phyloP scores from a whole-genome alignment of 2,888 invertebrate species.

The Furcula furcula region DNA sequence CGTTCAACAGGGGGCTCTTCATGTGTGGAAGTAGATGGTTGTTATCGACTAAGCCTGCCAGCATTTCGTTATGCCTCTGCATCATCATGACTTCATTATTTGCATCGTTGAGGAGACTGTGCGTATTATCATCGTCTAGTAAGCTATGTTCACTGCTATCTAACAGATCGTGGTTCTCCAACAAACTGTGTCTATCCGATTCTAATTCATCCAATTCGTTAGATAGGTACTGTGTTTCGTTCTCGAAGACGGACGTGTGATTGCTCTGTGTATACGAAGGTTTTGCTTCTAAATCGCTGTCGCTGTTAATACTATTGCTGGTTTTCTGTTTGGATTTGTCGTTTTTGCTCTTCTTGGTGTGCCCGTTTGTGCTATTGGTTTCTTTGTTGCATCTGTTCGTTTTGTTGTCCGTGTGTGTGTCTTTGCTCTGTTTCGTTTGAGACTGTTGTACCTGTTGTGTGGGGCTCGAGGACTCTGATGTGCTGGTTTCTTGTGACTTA shows the following conservation, averaged over 20 bases:
- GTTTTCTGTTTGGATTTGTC: conserved; percentile 79
- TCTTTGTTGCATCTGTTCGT: conserved; percentile 68
- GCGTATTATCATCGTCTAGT: conserved; percentile 66
- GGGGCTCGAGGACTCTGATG: conserved; percentile 77
- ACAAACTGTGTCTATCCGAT: conserved; percentile 74
- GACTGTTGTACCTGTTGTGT: conserved; percentile 64
- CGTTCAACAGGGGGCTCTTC: conserved; percentile 61
- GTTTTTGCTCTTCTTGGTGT: conserved; percentile 66
- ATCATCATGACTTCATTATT: conserved; percentile 63
- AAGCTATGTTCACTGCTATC: conserved; percentile 73
- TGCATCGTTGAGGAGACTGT: conserved; percentile 62
- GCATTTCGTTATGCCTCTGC: conserved; percentile 69
- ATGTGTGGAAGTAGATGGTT: conserved; percentile 60
- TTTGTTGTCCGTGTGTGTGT: conserved; percentile 64
- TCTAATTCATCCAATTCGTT: conserved; percentile 72
- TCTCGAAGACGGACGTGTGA: conserved; percentile 61
- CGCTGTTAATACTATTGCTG: conserved; percentile 66
- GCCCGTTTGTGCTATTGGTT: conserved; percentile 71
- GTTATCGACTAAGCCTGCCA: conserved; percentile 63
- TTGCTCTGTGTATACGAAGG: conserved; percentile 26
- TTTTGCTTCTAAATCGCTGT: conserved; percentile 45
- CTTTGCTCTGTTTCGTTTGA: conserved; percentile 74
- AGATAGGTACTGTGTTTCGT: conserved; percentile 58
- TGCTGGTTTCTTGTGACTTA: conserved; percentile 78
- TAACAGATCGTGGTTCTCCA: conserved; percentile 72